Base-by-base conservation (phyloP, 1,140 invertebrate genomes). In the Sminthurinus signatus region DNA sequence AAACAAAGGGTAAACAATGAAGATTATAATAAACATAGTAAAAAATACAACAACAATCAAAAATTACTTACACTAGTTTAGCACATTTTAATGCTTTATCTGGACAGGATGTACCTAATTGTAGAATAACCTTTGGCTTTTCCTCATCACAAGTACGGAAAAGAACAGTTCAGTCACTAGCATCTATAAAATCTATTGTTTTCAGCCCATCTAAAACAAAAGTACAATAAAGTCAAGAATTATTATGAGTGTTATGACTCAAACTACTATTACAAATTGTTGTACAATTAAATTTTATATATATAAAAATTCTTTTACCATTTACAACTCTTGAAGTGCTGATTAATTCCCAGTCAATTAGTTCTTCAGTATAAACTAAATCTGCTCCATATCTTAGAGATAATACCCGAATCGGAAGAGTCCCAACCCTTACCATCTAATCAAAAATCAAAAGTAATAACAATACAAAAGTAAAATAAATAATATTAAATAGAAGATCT, bases 291-390 rank as follows among this genome's bases (percentile, higher is more conserved):
- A n/a, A n/a, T n/a, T n/a, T n/a, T n/a, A n/a, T n/a, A n/a, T n/a
- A n/a, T n/a, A n/a, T n/a, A n/a, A 48, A 48, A 12, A 12, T 19
- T 12, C 10, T 23, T 75, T 81, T 80, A 96, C 93, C 84, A 81
- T 98, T 99, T 62, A 82, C 81, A 75, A 84, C 81, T 66, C 93
- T 81, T 70, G 85, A 81, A 29, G 89, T 88, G 72, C 86, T 83
- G 32, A 98, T 75, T 62, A 99, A 81, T 78, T 94, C 96, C 79
- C 87, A 88, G 75, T 99, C 96, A 67, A 99, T 91, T 28, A 98
- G 81, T 83, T 99, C 96, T 81, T 99, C 96, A 23, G 89, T 87
- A 75, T 98, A 99, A 17, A 98, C 96, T 70, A 98, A 84, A 80
- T 99, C 93, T 43, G 95, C 96, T 50, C 96, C 96, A 81, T 95